A percentile compares a stretch with the other conserved stretches of the same genome.
Evolutionary conservation across 2,113 vertebrate genomes (phyloP).

Genomic region (Odontophorus gujanensis): DNA sequence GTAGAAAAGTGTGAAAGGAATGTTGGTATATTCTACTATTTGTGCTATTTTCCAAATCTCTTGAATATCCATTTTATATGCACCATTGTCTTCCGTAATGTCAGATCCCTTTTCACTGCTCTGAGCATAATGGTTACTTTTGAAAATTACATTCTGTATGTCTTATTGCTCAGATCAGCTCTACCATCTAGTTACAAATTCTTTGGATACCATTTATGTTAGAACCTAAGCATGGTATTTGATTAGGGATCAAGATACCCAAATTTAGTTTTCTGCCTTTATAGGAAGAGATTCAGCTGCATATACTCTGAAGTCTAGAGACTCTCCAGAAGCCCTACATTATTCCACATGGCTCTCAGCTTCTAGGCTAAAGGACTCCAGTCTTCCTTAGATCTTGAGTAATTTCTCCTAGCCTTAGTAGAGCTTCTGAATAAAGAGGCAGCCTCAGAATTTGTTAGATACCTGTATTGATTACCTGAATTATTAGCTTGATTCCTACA

Average conservation of each 20-base stretch:
- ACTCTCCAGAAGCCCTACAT: not conserved
- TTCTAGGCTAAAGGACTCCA: not conserved
- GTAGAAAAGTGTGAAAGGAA: accelerated
- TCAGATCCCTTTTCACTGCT: not conserved
- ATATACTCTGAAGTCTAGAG: not conserved
- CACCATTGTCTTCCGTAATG: not conserved
- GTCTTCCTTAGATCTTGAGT: not conserved
- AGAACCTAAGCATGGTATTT: not conserved
- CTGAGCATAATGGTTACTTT: not conserved
- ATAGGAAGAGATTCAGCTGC: not conserved
- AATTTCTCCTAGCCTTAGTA: not conserved
- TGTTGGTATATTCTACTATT: not conserved
- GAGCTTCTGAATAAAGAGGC: not conserved
- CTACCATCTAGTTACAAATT: not conserved
- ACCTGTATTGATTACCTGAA: not conserved
- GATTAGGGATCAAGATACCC: not conserved
- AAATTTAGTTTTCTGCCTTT: not conserved
- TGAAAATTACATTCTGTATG: not conserved
- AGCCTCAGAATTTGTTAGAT: not conserved
- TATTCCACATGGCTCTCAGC: not conserved
- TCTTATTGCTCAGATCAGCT: not conserved
- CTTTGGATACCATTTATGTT: not conserved
- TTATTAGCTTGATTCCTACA: not conserved
- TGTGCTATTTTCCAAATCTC: not conserved
- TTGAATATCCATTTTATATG: not conserved